Evolutionary conservation across 2,113 vertebrate species (phyloP).

Genomic region (Zosterops borbonicus): DNA sequence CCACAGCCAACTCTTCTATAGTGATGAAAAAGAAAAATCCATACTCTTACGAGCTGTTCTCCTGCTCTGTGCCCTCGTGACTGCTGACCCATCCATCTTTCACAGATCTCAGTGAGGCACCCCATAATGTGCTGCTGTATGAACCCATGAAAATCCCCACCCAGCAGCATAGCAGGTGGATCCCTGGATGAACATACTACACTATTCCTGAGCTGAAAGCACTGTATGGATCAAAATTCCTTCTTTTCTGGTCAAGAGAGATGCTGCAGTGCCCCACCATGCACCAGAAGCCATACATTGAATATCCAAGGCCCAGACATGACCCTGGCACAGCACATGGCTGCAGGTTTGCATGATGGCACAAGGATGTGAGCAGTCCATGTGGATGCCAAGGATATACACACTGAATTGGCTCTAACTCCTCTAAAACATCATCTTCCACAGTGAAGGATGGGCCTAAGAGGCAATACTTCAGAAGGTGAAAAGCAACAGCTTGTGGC

Average conservation of each 20-base stretch:
- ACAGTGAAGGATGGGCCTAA: not conserved
- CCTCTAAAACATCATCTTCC: not conserved
- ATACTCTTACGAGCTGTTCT: not conserved
- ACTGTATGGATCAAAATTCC: not conserved
- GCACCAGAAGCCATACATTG: not conserved
- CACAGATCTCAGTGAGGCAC: not conserved
- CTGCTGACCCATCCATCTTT: not conserved
- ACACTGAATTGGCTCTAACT: not conserved
- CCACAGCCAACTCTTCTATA: not conserved
- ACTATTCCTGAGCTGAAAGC: not conserved
- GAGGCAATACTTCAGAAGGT: not conserved
- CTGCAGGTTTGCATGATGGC: not conserved
- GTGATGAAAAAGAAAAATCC: not conserved
- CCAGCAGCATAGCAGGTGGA: not conserved
- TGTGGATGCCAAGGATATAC: not conserved
- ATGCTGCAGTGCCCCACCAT: not conserved
- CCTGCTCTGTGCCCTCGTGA: not conserved
- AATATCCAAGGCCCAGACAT: not conserved
- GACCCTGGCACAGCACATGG: not conserved
- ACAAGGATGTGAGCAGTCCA: not conserved
- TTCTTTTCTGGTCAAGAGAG: not conserved
- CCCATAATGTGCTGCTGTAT: not conserved
- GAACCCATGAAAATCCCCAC: not conserved
- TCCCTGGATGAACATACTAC: not conserved
- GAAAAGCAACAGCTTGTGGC: not conserved